phyloP scores from a whole-genome alignment of 2,113 vertebrate genomes.

The Bufo gargarizans region DNA sequence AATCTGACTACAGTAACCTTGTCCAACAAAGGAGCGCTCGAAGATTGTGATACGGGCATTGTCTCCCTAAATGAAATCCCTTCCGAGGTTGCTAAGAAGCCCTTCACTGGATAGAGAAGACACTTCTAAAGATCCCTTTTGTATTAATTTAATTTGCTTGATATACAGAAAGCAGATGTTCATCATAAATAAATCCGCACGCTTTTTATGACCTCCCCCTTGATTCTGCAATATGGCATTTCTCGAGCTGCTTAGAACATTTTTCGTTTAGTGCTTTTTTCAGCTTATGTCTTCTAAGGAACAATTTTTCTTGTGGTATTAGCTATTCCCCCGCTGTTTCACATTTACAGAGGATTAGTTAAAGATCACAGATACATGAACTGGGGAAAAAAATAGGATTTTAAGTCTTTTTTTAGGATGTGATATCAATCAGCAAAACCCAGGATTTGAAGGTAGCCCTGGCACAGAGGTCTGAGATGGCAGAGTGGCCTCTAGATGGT shows the following conservation, averaged over 20 bases:
- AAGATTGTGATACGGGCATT: constrained; percentile 28
- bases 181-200: constrained; percentile 45
- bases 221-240: constrained; percentile 42
- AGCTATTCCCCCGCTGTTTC: constrained; percentile 24
- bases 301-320: constrained; percentile 39
- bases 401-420: not conserved
- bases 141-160: constrained; percentile 51
- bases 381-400: constrained; percentile 29
- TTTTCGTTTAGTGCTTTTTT: constrained; percentile 42
- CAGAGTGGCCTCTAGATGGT: not conserved
- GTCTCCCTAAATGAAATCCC: constrained; percentile 27
- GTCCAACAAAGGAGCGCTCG: not conserved
- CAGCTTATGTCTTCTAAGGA: constrained; percentile 32
- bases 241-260: constrained; percentile 37
- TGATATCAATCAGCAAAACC: not conserved
- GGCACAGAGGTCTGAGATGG: not conserved
- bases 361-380: constrained; percentile 46
- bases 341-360: constrained; percentile 44
- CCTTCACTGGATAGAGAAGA: not conserved
- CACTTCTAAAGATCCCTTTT: constrained; percentile 23
- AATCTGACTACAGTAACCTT: constrained; percentile 33
- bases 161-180: constrained; percentile 50
- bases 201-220: constrained; percentile 34
- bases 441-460: not conserved
- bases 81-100: not conserved